phyloP scores from a whole-genome alignment of 2,113 vertebrate species.

The Tychaedon coryphoeus region DNA sequence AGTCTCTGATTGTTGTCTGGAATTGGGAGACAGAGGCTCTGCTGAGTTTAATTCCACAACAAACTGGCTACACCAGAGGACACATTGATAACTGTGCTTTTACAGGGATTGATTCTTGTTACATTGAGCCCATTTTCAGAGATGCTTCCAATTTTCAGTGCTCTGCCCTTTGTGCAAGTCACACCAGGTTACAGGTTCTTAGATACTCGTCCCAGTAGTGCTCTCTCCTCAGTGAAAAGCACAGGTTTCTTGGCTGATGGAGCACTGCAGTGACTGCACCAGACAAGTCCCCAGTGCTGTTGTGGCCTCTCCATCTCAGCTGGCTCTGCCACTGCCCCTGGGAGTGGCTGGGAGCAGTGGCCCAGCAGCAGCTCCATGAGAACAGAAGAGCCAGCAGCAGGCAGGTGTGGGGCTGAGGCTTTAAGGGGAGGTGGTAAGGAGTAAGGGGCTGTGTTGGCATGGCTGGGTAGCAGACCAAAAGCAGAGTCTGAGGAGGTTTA shows the following conservation, averaged over 20 bases:
- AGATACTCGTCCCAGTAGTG: too few species aligned
- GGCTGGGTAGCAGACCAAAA: neutral
- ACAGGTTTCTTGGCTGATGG: neutral
- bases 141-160: neutral
- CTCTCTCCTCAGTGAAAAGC: neutral
- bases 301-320: neutral
- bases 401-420: accelerated
- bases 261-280: neutral
- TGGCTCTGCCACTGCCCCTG: neutral
- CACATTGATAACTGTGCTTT: neutral
- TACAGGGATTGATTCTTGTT: neutral
- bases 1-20: neutral
- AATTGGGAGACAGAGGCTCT: neutral
- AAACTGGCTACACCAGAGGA: neutral
- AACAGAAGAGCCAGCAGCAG: neutral
- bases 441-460: neutral
- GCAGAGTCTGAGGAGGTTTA: neutral
- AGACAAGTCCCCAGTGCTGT: neutral
- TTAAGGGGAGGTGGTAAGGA: accelerated
- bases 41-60: neutral
- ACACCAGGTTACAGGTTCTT: neutral
- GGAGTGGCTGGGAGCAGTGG: accelerated
- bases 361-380: neutral
- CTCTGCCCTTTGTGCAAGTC: neutral
- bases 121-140: neutral